Evolutionary conservation across 2,797 vertebrate species (phyloP).

Genomic region (Champsocephalus esox): DNA sequence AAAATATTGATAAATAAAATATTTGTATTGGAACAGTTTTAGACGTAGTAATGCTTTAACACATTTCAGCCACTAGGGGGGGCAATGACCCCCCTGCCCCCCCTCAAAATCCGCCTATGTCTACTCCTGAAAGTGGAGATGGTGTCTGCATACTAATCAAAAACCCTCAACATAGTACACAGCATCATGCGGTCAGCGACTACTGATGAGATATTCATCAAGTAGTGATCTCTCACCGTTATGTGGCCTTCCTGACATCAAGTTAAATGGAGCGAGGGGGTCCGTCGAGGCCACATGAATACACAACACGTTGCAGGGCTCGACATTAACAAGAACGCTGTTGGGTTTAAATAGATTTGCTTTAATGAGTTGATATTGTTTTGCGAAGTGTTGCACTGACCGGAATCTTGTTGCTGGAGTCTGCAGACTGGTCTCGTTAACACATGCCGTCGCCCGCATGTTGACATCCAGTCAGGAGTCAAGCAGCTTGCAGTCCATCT

Average conservation of each 20-base stretch:
- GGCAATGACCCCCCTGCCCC: too few relatives aligned
- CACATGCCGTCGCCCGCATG: neutral
- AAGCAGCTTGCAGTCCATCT: neutral
- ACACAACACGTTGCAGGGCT: neutral
- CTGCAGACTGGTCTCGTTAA: conserved; percentile 10
- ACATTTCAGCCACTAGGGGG: too few relatives aligned
- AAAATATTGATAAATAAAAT: too few relatives aligned
- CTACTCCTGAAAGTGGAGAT: too few relatives aligned
- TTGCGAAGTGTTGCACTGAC: neutral
- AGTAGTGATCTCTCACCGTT: neutral
- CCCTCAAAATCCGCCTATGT: too few relatives aligned
- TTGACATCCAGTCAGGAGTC: conserved; percentile 14
- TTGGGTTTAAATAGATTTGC: neutral
- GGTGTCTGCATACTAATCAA: too few relatives aligned
- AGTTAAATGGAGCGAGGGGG: neutral
- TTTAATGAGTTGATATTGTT: too few relatives aligned
- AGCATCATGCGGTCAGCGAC: conserved; percentile 13
- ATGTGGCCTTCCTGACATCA: neutral
- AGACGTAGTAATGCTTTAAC: too few relatives aligned
- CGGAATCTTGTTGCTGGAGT: neutral
- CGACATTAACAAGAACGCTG: neutral
- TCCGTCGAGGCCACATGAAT: neutral
- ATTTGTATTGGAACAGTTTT: too few relatives aligned
- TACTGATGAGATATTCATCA: conserved; percentile 24
- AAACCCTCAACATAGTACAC: neutral